phyloP scores from a whole-genome alignment of 2,888 invertebrate genomes.

The Drosophila meridiana region DNA sequence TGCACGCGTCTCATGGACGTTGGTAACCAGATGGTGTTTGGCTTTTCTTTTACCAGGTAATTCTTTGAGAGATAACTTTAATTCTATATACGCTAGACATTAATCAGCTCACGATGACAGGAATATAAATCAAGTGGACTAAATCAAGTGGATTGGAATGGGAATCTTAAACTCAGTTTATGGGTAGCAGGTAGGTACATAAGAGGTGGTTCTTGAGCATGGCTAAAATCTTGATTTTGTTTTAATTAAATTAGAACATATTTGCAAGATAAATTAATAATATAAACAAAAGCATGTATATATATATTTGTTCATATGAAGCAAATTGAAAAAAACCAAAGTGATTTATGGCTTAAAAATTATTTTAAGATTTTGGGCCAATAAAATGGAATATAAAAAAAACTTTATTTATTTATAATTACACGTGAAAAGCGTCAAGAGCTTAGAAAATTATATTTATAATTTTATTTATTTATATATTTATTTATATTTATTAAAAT shows the following conservation, averaged over 20 bases:
- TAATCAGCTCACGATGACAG: neutral
- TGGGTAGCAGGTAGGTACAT: neutral
- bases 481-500: too few relatives aligned
- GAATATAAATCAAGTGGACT: neutral
- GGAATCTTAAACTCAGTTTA: neutral
- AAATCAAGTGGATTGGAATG: neutral
- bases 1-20: conserved; percentile 4
- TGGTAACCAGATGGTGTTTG: neutral
- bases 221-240: neutral
- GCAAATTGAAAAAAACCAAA: neutral
- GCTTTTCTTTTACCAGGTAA: neutral
- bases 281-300: neutral
- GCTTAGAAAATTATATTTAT: neutral
- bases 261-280: neutral
- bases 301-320: neutral
- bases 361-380: neutral
- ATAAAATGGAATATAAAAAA: neutral
- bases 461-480: too few relatives aligned
- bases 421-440: neutral
- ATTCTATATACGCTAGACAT: neutral
- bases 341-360: neutral
- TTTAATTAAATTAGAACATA: neutral
- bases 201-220: neutral
- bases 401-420: neutral
- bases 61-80: neutral